A percentile compares a stretch with the other conserved stretches of the same genome.
phyloP scores from a whole-genome alignment of 2,113 vertebrate species.

The Solenodon paradoxus region DNA sequence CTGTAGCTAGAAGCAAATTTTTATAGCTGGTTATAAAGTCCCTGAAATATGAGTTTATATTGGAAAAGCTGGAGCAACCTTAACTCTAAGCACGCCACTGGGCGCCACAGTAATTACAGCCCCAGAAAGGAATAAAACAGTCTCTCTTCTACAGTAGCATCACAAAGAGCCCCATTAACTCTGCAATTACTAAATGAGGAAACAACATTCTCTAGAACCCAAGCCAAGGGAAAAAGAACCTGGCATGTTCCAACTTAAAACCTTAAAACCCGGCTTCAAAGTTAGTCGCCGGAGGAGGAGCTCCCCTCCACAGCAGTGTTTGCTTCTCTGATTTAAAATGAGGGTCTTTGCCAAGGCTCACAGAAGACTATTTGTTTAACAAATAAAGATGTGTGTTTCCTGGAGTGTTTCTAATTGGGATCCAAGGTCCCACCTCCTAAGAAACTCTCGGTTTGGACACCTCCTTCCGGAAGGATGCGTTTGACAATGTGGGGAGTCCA shows the following conservation, averaged over 20 bases:
- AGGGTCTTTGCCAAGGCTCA: conserved; percentile 15
- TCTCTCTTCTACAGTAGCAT: conserved; percentile 54
- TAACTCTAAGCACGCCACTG: conserved; percentile 57
- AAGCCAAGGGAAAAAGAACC: conserved; percentile 43
- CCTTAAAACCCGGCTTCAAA: conserved; percentile 31
- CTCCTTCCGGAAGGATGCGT: neutral
- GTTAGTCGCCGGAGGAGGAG: neutral
- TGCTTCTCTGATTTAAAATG: conserved; percentile 39
- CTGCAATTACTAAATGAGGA: conserved; percentile 55
- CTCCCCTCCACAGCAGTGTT: neutral
- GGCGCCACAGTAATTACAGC: conserved; percentile 60
- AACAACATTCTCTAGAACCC: conserved; percentile 48
- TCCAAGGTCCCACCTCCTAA: neutral
- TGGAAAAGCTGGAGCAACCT: conserved; percentile 63
- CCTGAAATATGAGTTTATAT: conserved; percentile 68
- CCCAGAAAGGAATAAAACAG: conserved; percentile 54
- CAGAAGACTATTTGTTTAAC: conserved; percentile 59
- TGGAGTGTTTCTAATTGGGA: conserved; percentile 61
- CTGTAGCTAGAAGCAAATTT: conserved; percentile 59
- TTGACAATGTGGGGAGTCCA: neutral
- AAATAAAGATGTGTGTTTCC: conserved; percentile 63
- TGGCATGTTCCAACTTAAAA: conserved; percentile 27
- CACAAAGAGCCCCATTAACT: conserved; percentile 68
- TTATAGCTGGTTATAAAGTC: conserved; percentile 57
- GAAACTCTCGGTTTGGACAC: neutral